phyloP scores from a whole-genome alignment of 2,888 invertebrate species.

The Athalia cordata region DNA sequence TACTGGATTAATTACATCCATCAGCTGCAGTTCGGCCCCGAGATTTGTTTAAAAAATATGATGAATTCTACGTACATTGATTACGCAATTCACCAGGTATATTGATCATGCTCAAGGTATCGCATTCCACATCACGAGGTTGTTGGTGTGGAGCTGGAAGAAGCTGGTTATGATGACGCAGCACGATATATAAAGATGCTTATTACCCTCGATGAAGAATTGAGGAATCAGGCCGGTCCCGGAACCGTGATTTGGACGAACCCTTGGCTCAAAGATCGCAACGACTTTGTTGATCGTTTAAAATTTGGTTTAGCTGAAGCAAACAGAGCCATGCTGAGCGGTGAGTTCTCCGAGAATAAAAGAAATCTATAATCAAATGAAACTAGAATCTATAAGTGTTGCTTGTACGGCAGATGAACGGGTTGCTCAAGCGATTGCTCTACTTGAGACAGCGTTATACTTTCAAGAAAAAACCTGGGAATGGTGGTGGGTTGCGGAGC shows the following conservation, averaged over 20 bases:
- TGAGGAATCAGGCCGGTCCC: constrained; percentile 75
- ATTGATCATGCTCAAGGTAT: constrained; percentile 67
- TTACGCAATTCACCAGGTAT: too few relatives aligned
- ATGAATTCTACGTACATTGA: too few relatives aligned
- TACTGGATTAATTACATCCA: not conserved
- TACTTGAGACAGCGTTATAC: constrained; percentile 56
- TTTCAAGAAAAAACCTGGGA: constrained; percentile 59
- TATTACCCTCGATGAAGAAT: constrained; percentile 76
- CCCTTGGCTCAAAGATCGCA: constrained; percentile 63
- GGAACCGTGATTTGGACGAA: constrained; percentile 73
- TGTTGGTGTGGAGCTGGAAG: constrained; percentile 76
- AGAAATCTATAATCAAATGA: not conserved
- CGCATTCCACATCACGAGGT: constrained; percentile 76
- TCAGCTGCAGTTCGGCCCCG: not conserved
- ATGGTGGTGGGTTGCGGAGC: constrained; percentile 66
- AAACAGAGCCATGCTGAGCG: constrained; percentile 71
- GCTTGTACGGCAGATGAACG: constrained; percentile 47
- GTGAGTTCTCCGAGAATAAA: constrained; percentile 58
- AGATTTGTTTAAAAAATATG: constrained; percentile 9
- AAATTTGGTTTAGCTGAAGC: constrained; percentile 68
- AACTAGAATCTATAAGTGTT: not conserved
- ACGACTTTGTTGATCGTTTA: constrained; percentile 69
- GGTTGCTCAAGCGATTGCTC: constrained; percentile 39
- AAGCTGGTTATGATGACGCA: constrained; percentile 75
- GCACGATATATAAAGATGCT: constrained; percentile 76